These are phyloP conservation scores for Cabera pusaria DNA, from an alignment of 2,888 invertebrate genomes.

Conservation along the genomic window DNA sequence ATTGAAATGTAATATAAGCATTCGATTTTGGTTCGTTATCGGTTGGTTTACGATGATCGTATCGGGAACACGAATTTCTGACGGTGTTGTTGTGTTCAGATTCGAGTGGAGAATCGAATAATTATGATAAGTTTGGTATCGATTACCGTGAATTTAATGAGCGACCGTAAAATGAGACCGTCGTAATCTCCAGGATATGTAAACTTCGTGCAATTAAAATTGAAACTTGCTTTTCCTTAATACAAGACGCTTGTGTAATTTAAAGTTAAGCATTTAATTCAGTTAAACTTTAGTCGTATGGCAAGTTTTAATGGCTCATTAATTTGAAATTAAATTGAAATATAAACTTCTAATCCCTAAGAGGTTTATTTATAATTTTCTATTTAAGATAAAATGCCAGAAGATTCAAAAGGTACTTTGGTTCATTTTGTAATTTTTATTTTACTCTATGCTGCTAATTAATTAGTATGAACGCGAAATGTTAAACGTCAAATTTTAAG, in stretches of 20 bases:
- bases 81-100: conserved; percentile 34
- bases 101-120: conserved; percentile 41
- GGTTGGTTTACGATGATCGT: conserved; percentile 58
- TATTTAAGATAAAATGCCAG: too few relatives aligned
- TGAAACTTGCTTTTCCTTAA: conserved; percentile 16
- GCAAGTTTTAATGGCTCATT: too few relatives aligned
- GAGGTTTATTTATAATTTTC: too few relatives aligned
- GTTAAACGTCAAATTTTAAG: too few relatives aligned
- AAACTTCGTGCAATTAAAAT: conserved; percentile 30
- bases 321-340: too few relatives aligned
- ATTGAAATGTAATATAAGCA: conserved; percentile 79
- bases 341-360: too few relatives aligned
- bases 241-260: conserved; percentile 2
- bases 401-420: too few relatives aligned
- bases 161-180: conserved; percentile 35
- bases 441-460: too few relatives aligned
- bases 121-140: conserved; percentile 63
- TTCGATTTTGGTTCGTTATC: conserved; percentile 69
- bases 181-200: conserved; percentile 20
- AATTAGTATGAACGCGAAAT: too few relatives aligned
- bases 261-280: background rate
- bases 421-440: too few relatives aligned
- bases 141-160: conserved; percentile 67
- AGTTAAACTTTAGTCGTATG: too few relatives aligned
- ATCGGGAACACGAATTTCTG: conserved; percentile 39